These are phyloP conservation scores for Blastomussa wellsi DNA, from an alignment of 92 coral and sea anemone genomes.

Conservation along the genomic window DNA sequence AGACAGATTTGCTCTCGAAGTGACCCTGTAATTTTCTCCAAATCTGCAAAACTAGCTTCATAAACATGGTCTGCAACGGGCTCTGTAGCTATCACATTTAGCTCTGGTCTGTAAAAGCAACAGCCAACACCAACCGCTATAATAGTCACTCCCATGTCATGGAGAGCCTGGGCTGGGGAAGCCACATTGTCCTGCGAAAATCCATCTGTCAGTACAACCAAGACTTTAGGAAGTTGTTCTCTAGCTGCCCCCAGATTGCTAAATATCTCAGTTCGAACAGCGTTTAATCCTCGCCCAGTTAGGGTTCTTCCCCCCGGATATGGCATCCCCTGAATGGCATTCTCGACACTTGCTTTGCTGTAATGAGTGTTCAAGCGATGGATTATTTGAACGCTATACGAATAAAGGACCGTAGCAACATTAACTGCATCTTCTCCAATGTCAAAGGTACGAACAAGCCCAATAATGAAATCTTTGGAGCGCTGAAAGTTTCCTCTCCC, in stretches of 20 bases:
- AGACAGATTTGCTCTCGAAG: slow-evolving; percentile 22
- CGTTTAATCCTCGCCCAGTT: slow-evolving; percentile 18
- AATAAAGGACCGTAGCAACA: slow-evolving; percentile 19
- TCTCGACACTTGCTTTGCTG: not conserved
- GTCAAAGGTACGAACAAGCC: not conserved
- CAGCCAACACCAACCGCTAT: slow-evolving; percentile 36
- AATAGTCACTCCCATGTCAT: slow-evolving; percentile 29
- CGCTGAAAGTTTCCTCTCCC: slow-evolving; percentile 33
- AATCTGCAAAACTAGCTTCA: slow-evolving; percentile 4
- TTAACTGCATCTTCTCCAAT: slow-evolving; percentile 12
- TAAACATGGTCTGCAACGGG: slow-evolving; percentile 26
- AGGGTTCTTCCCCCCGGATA: slow-evolving; percentile 9
- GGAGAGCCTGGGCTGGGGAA: slow-evolving; percentile 22
- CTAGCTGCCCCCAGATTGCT: slow-evolving; percentile 3
- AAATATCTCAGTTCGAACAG: not conserved
- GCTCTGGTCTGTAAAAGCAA: slow-evolving; percentile 28
- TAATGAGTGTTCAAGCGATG: slow-evolving; percentile 7
- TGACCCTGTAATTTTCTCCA: not conserved
- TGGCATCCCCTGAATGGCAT: slow-evolving; percentile 17
- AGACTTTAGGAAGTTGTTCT: not conserved
- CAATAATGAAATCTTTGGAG: slow-evolving; percentile 13
- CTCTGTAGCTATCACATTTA: slow-evolving; percentile 30
- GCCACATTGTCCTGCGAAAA: slow-evolving; percentile 18
- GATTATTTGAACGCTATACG: not conserved
- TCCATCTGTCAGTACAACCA: slow-evolving; percentile 42